Conservation (phyloP, 1,140 invertebrate genomes). For the Idris sp. region DNA sequence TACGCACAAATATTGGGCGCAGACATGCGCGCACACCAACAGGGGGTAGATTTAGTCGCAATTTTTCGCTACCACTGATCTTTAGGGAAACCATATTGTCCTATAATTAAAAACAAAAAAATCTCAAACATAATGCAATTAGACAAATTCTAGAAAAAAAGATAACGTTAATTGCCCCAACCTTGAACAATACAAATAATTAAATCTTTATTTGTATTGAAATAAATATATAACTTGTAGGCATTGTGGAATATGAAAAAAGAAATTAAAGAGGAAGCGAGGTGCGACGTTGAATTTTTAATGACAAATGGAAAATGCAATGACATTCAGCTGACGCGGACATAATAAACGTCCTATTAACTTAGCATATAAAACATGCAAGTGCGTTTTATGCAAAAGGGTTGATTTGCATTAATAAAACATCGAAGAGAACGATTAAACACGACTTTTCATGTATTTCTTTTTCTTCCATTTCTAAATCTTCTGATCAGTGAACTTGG, state of each 20-base stretch:
- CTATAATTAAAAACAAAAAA: no score
- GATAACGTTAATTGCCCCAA: background rate
- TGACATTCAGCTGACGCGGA: slow-evolving; percentile 19
- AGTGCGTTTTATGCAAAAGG: slow-evolving; percentile 23
- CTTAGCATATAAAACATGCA: slow-evolving; percentile 27
- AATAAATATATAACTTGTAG: background rate
- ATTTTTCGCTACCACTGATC: slow-evolving; percentile 18
- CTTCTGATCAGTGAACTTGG: background rate
- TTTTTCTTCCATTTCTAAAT: background rate
- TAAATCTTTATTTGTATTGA: slow-evolving; percentile 24
- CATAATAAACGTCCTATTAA: slow-evolving; percentile 34
- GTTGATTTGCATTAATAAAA: slow-evolving; percentile 36
- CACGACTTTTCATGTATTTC: slow-evolving; percentile 4
- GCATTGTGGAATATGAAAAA: slow-evolving; percentile 11
- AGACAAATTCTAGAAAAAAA: no score
- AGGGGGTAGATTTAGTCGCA: slow-evolving; percentile 33
- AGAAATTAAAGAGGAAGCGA: slow-evolving; percentile 26
- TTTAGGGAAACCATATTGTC: slow-evolving; percentile 39
- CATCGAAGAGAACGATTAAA: slow-evolving; percentile 21
- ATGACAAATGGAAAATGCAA: slow-evolving; percentile 17
- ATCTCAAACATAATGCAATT: no score
- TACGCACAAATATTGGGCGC: slow-evolving; percentile 49
- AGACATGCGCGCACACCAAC: slow-evolving; percentile 45
- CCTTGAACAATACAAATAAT: slow-evolving; percentile 1
- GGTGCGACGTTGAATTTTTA: slow-evolving; percentile 20